These are phyloP conservation scores for Hedya salicella DNA, from an alignment of 2,888 invertebrate genomes.

Conservation along the genomic window DNA sequence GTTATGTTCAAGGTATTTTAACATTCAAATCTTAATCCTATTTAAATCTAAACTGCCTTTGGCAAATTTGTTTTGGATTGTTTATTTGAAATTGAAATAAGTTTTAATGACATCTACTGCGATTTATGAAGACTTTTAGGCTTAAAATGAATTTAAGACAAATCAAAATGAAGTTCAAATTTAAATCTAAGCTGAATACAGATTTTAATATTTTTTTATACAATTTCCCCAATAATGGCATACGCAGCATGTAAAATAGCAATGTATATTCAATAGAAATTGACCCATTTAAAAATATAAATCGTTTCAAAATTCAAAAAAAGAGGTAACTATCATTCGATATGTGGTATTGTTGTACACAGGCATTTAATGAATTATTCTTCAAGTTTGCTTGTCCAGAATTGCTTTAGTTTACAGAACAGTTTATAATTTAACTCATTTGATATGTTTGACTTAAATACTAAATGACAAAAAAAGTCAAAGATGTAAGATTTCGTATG, in stretches of 20 bases:
- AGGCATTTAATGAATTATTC: conserved; percentile 32
- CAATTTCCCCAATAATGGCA: too few species aligned
- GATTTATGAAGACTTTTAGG: too few species aligned
- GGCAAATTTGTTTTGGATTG: background rate
- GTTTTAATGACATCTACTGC: too few species aligned
- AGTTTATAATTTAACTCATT: conserved; percentile 49
- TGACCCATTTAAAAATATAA: conserved; percentile 20
- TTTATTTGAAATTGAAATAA: background rate
- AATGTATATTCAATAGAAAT: background rate
- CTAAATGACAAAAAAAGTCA: background rate
- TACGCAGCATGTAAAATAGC: background rate
- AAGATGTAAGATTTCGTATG: background rate
- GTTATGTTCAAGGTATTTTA: conserved; percentile 16
- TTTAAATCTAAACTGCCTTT: background rate
- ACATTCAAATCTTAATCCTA: conserved; percentile 35
- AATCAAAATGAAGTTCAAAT: too few species aligned
- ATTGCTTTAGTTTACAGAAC: conserved; percentile 62
- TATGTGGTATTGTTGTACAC: conserved; percentile 74
- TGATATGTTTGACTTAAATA: conserved; percentile 33
- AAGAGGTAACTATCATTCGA: conserved; percentile 62
- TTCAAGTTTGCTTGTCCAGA: conserved; percentile 33
- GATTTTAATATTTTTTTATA: too few species aligned
- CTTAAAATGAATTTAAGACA: too few species aligned
- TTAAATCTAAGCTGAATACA: too few species aligned
- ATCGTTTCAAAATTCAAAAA: conserved; percentile 49